These are phyloP conservation scores for Mobula hypostoma DNA, from an alignment of 2,113 vertebrate genomes.

Conservation along the genomic window DNA sequence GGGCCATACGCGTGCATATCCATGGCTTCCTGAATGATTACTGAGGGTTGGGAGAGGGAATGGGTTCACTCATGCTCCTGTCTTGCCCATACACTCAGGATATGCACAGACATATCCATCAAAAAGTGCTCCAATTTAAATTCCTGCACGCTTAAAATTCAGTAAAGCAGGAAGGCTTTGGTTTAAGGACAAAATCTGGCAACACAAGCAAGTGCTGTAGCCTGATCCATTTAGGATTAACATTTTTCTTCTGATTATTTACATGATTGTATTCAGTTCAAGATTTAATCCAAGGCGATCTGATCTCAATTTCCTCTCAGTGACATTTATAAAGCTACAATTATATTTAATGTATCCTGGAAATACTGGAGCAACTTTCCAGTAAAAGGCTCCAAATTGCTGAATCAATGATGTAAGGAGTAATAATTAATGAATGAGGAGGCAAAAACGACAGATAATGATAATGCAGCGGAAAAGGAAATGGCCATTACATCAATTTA, in stretches of 20 bases:
- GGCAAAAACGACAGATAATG: constrained; percentile 8
- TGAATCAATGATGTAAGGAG: not conserved
- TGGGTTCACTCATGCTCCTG: too few species aligned
- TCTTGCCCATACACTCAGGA: too few species aligned
- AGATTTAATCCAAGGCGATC: not conserved
- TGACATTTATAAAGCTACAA: not conserved
- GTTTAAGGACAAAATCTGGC: too few species aligned
- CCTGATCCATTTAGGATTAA: not conserved
- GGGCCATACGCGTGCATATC: too few species aligned
- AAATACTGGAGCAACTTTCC: not conserved
- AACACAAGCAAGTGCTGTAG: not conserved
- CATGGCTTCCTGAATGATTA: too few species aligned
- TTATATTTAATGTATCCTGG: not conserved
- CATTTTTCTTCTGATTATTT: not conserved
- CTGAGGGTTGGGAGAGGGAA: too few species aligned
- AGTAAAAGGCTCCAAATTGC: not conserved
- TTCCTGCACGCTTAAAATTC: not conserved
- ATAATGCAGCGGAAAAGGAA: not conserved
- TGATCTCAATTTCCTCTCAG: not conserved
- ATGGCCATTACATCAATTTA: not conserved
- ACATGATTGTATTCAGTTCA: not conserved
- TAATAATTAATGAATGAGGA: constrained; percentile 21
- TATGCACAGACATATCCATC: too few species aligned
- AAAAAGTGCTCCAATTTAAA: too few species aligned
- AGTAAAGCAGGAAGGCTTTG: not conserved